These are phyloP conservation scores for Heliconius erato DNA, from an alignment of 2,888 invertebrate genomes.

Conservation along the genomic window DNA sequence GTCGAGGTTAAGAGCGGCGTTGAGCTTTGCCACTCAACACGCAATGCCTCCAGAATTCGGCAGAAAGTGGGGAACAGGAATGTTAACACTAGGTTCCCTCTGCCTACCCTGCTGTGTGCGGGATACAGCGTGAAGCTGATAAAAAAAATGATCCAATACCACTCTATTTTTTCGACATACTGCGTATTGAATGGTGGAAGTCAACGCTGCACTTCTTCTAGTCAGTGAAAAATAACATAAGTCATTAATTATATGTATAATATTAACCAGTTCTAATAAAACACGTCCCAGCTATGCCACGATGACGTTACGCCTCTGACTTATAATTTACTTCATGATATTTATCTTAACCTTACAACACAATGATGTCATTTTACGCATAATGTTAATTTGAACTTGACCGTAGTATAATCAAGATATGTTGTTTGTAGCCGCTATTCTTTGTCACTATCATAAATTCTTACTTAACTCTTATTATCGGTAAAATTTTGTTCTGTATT, in stretches of 20 bases:
- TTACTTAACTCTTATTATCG: neutral
- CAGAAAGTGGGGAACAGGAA: too few relatives aligned
- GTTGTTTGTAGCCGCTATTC: neutral
- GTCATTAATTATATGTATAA: neutral
- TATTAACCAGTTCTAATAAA: neutral
- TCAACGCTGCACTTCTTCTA: neutral
- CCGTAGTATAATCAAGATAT: conserved; percentile 13
- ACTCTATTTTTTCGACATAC: neutral
- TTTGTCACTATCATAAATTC: neutral
- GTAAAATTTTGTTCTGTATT: neutral
- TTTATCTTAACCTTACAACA: conserved; percentile 9
- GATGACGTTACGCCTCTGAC: conserved; percentile 25
- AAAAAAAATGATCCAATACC: neutral
- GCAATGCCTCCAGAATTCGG: too few relatives aligned
- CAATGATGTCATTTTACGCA: conserved; percentile 14
- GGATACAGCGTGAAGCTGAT: too few relatives aligned
- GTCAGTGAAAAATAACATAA: neutral
- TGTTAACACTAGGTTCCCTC: too few relatives aligned
- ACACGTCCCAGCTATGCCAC: neutral
- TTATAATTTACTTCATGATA: conserved; percentile 21
- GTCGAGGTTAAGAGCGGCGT: too few relatives aligned
- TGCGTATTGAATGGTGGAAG: neutral
- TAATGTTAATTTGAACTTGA: conserved; percentile 17
- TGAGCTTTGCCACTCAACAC: too few relatives aligned
- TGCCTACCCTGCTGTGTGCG: too few relatives aligned